Evolutionary conservation across 2,888 invertebrate genomes (phyloP).

Genomic region (Nysson spinosus): DNA sequence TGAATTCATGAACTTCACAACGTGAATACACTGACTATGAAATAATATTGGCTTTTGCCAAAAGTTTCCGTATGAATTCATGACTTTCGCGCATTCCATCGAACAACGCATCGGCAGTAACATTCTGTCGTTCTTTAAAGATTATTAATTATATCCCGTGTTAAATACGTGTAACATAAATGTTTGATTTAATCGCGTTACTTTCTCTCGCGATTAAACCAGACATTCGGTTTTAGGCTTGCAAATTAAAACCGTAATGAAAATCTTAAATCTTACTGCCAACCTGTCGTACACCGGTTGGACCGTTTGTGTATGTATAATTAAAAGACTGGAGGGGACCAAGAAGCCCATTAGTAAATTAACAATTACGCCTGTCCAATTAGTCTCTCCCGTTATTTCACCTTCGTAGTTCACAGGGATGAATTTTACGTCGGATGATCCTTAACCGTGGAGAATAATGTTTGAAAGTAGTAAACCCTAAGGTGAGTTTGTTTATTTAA

Average conservation of each 20-base stretch:
- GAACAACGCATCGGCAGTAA: too few relatives aligned
- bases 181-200: not conserved
- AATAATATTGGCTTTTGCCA: slow-evolving; percentile 42
- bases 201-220: not conserved
- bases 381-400: slow-evolving; percentile 31
- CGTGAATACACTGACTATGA: slow-evolving; percentile 40
- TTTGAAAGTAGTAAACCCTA: slow-evolving; percentile 4
- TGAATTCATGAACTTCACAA: slow-evolving; percentile 60
- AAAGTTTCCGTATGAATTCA: slow-evolving; percentile 54
- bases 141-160: too few relatives aligned
- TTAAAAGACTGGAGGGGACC: slow-evolving; percentile 32
- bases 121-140: too few relatives aligned
- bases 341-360: slow-evolving; percentile 49
- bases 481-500: slow-evolving; percentile 4
- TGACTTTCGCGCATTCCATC: slow-evolving; percentile 18
- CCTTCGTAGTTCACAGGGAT: not conserved
- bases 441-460: slow-evolving; percentile 21
- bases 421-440: slow-evolving; percentile 6
- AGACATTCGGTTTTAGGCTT: not conserved
- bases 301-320: slow-evolving; percentile 22
- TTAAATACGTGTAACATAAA: not conserved
- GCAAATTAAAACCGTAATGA: slow-evolving; percentile 23
- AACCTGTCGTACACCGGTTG: too few relatives aligned
- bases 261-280: slow-evolving; percentile 28
- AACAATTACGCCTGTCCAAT: slow-evolving; percentile 50